Evolutionary conservation across 2,888 invertebrate species (phyloP).

Genomic region (Cacoxenus indagator): DNA sequence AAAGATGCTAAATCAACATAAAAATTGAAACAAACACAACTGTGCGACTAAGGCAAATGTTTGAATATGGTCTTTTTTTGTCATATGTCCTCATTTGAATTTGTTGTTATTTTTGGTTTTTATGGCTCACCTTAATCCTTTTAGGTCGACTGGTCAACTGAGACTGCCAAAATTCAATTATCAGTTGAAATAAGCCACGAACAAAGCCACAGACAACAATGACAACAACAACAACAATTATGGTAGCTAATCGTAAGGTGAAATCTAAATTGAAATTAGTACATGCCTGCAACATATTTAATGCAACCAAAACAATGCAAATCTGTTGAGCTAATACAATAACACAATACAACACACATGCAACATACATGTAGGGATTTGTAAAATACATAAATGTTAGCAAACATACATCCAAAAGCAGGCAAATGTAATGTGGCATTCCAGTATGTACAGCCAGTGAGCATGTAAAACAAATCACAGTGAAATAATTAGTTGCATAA

Average conservation of each 20-base stretch:
- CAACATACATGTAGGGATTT: neutral
- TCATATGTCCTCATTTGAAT: no score
- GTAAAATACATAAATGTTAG: no score
- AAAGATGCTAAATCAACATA: no score
- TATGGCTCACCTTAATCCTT: neutral
- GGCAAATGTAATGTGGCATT: neutral
- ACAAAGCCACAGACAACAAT: slow-evolving; percentile 3
- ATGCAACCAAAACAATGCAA: slow-evolving; percentile 3
- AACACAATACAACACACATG: slow-evolving; percentile 6
- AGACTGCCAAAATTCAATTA: neutral
- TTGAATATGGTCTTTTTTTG: no score
- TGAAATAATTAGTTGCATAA: no score
- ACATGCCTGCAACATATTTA: slow-evolving; percentile 7
- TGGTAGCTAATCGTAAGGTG: slow-evolving; percentile 5
- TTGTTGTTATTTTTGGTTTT: no score
- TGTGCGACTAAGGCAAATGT: no score
- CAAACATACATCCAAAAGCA: neutral
- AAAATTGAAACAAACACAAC: no score
- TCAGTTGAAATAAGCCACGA: neutral
- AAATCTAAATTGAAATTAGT: slow-evolving; percentile 13
- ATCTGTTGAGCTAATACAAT: slow-evolving; percentile 9
- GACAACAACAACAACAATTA: slow-evolving; percentile 4
- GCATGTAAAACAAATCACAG: no score
- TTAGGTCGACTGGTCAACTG: neutral
- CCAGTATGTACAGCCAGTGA: no score